phyloP scores from a whole-genome alignment of 2,888 invertebrate species.

The Lasiommata megera region DNA sequence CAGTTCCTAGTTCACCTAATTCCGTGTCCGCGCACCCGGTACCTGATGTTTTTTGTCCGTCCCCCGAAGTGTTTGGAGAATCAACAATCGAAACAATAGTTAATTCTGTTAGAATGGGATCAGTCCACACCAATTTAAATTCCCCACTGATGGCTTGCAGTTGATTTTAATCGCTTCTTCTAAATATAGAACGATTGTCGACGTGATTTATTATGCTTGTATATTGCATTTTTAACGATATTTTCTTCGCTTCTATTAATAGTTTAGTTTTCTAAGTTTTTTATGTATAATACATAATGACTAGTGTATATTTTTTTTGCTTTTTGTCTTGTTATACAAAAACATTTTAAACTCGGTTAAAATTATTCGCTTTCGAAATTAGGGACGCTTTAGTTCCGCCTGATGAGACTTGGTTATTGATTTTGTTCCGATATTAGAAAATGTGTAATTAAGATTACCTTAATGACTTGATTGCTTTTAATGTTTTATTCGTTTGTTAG shows the following conservation, averaged over 20 bases:
- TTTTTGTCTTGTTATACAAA: no score
- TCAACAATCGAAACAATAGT: constrained; percentile 73
- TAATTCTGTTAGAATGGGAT: constrained; percentile 56
- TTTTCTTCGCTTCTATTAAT: constrained; percentile 22
- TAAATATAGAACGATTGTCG: constrained; percentile 40
- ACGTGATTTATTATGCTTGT: constrained; percentile 56
- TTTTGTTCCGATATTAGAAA: neutral
- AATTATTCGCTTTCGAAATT: neutral
- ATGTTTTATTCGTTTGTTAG: neutral
- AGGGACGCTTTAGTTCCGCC: neutral
- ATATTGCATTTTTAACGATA: constrained; percentile 38
- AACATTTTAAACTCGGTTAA: neutral
- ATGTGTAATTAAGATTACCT: neutral
- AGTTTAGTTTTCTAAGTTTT: constrained; percentile 9
- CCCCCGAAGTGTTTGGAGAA: constrained; percentile 62
- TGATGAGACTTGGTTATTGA: neutral
- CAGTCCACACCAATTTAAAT: constrained; percentile 66
- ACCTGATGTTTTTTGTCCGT: constrained; percentile 77
- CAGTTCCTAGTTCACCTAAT: constrained; percentile 25
- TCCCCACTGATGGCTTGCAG: constrained; percentile 52
- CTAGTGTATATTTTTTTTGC: neutral
- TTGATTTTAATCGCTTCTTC: constrained; percentile 45
- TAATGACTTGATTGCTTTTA: neutral
- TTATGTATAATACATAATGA: neutral
- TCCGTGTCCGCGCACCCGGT: constrained; percentile 37